Evolutionary conservation across 1,140 invertebrate species (phyloP).

Genomic region (Campoletis sonorensis): DNA sequence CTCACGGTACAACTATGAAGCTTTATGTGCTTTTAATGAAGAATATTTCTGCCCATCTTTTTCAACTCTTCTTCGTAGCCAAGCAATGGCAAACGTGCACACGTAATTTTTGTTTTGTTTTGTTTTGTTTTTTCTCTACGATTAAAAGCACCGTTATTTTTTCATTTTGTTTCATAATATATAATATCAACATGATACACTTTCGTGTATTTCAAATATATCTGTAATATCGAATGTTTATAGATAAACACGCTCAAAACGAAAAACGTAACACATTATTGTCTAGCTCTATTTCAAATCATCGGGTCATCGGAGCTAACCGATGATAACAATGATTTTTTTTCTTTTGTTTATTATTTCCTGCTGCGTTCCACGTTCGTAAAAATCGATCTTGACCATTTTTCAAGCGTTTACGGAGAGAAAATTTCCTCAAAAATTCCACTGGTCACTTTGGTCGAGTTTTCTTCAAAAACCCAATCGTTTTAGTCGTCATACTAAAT

Average conservation of each 20-base stretch:
- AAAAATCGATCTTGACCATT: constrained; percentile 8
- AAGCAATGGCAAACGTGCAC: not conserved
- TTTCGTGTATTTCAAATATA: constrained; percentile 46
- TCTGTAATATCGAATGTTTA: constrained; percentile 51
- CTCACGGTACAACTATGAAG: no score
- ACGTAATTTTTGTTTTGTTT: not conserved
- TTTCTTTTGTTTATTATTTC: constrained; percentile 38
- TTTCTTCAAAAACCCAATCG: no score
- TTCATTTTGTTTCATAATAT: constrained; percentile 12
- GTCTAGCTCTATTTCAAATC: constrained; percentile 65
- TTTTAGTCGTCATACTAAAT: no score
- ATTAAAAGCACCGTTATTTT: constrained; percentile 35
- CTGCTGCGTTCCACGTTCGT: constrained; percentile 18
- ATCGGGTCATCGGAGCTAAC: constrained; percentile 52
- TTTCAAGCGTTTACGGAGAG: no score
- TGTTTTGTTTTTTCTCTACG: constrained; percentile 25
- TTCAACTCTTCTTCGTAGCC: no score
- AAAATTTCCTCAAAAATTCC: no score
- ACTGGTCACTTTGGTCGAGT: no score
- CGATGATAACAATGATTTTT: constrained; percentile 55
- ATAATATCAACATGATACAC: constrained; percentile 46
- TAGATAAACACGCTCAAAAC: constrained; percentile 46
- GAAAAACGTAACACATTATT: constrained; percentile 66
- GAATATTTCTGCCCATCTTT: no score
- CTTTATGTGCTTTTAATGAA: no score